Conservation (phyloP, 1,140 invertebrate species). For the Drosophila paulistorum region DNA sequence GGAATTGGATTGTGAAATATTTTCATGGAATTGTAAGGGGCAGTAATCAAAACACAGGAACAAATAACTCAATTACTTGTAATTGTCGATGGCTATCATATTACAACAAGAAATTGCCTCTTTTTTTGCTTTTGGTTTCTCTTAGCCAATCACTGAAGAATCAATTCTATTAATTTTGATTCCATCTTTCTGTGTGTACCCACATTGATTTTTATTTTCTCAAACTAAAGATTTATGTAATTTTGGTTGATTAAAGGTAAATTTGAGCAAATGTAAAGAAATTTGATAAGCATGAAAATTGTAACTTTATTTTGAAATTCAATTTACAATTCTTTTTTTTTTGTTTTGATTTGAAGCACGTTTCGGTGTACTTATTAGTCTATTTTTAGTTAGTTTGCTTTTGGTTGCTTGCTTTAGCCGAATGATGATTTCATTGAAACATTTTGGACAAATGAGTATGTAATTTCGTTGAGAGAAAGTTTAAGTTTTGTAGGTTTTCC, state of each 20-base stretch:
- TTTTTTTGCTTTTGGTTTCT: background rate
- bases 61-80: slow-evolving; percentile 51
- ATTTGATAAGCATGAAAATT: no score
- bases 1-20: slow-evolving; percentile 21
- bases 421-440: no score
- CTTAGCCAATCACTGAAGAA: slow-evolving; percentile 34
- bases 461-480: no score
- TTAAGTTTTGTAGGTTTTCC: no score
- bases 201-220: no score
- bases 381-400: background rate
- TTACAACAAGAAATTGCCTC: slow-evolving; percentile 27
- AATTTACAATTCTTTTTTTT: no score
- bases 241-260: no score
- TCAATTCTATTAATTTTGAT: slow-evolving; percentile 26
- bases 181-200: background rate
- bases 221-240: no score
- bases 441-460: no score
- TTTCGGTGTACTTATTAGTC: background rate
- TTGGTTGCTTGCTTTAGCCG: no score
- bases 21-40: slow-evolving; percentile 18
- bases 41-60: slow-evolving; percentile 22
- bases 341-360: background rate
- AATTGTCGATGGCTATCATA: slow-evolving; percentile 46
- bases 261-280: no score
- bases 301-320: no score